phyloP scores from a whole-genome alignment of 35 echinoderm and acorn worm species.

The Patiria miniata region DNA sequence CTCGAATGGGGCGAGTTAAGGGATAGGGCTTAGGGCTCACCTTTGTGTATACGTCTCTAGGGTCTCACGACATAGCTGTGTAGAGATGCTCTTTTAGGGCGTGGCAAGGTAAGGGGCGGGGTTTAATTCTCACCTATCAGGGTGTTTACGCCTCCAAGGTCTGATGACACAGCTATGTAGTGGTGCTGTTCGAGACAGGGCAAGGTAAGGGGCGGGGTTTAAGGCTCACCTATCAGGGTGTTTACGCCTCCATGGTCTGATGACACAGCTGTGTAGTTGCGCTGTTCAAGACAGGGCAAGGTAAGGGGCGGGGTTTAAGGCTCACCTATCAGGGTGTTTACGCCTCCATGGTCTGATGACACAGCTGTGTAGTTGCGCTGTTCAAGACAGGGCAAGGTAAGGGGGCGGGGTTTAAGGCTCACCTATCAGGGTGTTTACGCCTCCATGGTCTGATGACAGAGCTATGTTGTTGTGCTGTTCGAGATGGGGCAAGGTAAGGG shows the following conservation, averaged over 20 bases:
- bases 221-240: slow-evolving; percentile 65
- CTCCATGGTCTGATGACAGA: slow-evolving; percentile 65
- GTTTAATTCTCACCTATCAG: slow-evolving; percentile 79
- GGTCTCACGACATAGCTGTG: no score
- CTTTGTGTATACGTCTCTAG: no score
- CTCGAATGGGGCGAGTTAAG: no score
- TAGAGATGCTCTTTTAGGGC: no score
- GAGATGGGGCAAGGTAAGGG: no score
- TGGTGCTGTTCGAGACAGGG: slow-evolving; percentile 11
- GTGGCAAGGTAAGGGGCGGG: no score
- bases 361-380: slow-evolving; percentile 64
- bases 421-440: slow-evolving; percentile 74
- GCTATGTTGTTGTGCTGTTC: slow-evolving; percentile 54
- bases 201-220: no score
- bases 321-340: slow-evolving; percentile 74
- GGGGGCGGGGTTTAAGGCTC: no score
- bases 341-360: slow-evolving; percentile 66
- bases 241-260: slow-evolving; percentile 65
- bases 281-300: background rate
- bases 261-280: slow-evolving; percentile 64
- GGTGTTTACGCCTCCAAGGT: slow-evolving; percentile 63
- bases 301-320: no score
- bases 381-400: slow-evolving; percentile 18
- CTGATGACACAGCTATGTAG: slow-evolving; percentile 68
- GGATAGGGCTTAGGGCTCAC: no score